Percentiles rank a stretch among this genome's conserved stretches.
phyloP scores from a whole-genome alignment of 2,113 vertebrate genomes.

The Cynoglossus semilaevis region DNA sequence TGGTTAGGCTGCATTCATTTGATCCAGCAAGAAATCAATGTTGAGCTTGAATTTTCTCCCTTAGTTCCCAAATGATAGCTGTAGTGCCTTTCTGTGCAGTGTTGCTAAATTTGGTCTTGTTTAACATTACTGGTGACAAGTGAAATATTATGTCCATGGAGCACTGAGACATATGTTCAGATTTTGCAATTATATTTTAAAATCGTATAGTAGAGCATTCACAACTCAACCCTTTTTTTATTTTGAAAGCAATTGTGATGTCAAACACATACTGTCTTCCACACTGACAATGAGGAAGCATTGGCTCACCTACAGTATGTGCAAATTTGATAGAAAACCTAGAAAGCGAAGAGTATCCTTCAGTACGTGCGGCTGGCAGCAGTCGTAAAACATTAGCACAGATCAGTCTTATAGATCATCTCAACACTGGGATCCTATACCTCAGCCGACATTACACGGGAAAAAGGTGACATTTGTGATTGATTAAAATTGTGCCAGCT shows the following conservation, averaged over 20 bases:
- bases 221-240: too few species aligned
- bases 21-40: too few species aligned
- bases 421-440: constrained; percentile 85
- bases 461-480: constrained; percentile 90
- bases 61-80: too few species aligned
- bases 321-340: constrained; percentile 79
- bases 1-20: too few species aligned
- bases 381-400: constrained; percentile 84
- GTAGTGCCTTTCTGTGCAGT: too few species aligned
- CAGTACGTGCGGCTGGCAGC: constrained; percentile 70
- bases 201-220: neutral
- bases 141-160: too few species aligned
- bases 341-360: constrained; percentile 73
- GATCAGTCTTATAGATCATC: constrained; percentile 89
- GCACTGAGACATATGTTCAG: too few species aligned
- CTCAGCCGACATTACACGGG: constrained; percentile 90
- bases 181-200: neutral
- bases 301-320: constrained; percentile 73
- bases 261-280: constrained; percentile 13
- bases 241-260: constrained; percentile 1
- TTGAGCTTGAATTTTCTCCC: too few species aligned
- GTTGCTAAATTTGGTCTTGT: too few species aligned
- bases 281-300: constrained; percentile 51
- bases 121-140: too few species aligned
- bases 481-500: constrained; percentile 93